These are phyloP conservation scores for Eristalis pertinax DNA, from an alignment of 2,888 invertebrate species.

Conservation along the genomic window DNA sequence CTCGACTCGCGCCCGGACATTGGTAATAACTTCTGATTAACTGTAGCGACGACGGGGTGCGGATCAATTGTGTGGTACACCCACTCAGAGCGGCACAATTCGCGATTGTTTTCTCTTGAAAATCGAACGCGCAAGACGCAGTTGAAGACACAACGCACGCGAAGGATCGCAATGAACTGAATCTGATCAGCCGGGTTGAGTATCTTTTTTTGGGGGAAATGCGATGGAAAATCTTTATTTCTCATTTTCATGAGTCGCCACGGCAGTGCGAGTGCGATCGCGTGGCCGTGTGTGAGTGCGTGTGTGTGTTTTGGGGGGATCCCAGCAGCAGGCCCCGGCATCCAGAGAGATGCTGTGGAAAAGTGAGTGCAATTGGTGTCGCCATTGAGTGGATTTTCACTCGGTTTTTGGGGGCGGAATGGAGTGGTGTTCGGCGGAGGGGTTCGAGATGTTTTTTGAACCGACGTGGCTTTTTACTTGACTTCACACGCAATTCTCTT, in stretches of 20 bases:
- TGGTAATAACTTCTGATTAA: constrained; percentile 66
- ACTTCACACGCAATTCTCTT: no score
- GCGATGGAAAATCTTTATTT: constrained; percentile 37
- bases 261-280: neutral
- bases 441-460: no score
- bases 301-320: constrained; percentile 8
- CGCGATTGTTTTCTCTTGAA: neutral
- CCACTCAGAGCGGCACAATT: neutral
- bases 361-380: neutral
- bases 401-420: neutral
- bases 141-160: constrained; percentile 10
- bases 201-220: constrained; percentile 45
- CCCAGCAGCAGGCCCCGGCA: neutral
- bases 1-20: constrained; percentile 8
- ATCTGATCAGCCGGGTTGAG: constrained; percentile 23
- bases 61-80: constrained; percentile 28
- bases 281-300: neutral
- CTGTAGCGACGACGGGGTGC: constrained; percentile 7
- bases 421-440: neutral
- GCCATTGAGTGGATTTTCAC: neutral
- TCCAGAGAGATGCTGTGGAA: neutral
- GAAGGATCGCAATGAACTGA: constrained; percentile 63
- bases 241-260: neutral
- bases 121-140: no score
- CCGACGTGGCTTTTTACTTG: no score